Base-by-base conservation (phyloP, 2,797 vertebrate species). In the Lycodopsis pacificus region DNA sequence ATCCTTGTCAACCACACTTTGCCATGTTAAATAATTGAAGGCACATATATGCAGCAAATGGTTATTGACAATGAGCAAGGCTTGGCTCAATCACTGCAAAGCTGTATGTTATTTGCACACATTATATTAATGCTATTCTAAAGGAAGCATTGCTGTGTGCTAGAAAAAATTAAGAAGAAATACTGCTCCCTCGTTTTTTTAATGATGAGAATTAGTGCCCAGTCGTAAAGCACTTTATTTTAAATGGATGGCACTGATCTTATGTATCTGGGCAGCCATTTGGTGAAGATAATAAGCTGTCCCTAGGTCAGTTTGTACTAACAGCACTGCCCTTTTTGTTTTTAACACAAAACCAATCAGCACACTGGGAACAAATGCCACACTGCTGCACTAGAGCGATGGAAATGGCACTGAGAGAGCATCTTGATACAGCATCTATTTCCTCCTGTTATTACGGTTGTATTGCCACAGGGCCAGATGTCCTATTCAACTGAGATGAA, bases 401-500 rank as follows among this genome's bases (percentile, higher is more conserved):
- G 67, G 32, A 90, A 89, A 91, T 76, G 12, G 74, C 67, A 85
- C 32, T 49, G 59, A 69, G 77, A 66, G 63, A 84, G 62, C 80
- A 70, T 71, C 70, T 88, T 82, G 58, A 86, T 76, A 64, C 62
- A 84, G 71, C 70, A 73, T 80, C 71, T 66, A 81, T 85, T 91
- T 84, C 78, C 81, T 77, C 62, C 0, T 73, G 77, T 68, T 80
- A 77, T 87, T 85, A 76, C 75, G 49, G 65, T 58, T 86, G 73
- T 75, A 80, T 77, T 80, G 76, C 85, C 80, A 66, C 53, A 84
- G 84, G 59, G 74, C 86, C 90, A 93, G 89, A 92, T 92, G 91
- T 91, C 89, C 84, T 54, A 84, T 91, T 92, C 85, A 91, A 34
- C 71, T n/a, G 25, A 83, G 73, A 90, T 86, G 75, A 87, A 88